These are phyloP conservation scores for Cairina moschata DNA, from an alignment of 2,113 vertebrate genomes.

Conservation along the genomic window DNA sequence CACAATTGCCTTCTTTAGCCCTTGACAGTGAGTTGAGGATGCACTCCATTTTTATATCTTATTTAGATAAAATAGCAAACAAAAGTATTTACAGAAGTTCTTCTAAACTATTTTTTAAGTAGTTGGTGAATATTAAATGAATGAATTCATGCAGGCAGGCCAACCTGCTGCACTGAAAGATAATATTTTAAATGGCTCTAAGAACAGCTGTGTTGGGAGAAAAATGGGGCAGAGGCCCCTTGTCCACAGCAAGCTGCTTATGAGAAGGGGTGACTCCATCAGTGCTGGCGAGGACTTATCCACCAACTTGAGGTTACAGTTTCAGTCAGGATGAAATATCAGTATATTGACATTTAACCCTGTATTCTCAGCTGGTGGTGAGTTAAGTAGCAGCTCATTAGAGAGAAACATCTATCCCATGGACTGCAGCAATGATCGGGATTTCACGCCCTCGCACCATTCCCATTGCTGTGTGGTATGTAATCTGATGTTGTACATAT, in stretches of 20 bases:
- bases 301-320: neutral
- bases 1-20: neutral
- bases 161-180: neutral
- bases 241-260: neutral
- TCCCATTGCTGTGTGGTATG: neutral
- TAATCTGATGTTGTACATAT: neutral
- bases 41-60: neutral
- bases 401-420: neutral
- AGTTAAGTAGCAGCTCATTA: conserved; percentile 5
- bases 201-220: neutral
- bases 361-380: neutral
- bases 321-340: neutral
- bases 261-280: neutral
- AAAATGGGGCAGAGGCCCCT: neutral
- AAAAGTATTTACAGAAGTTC: neutral
- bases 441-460: neutral
- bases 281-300: neutral
- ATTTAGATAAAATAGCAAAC: conserved; percentile 19
- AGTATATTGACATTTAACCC: neutral
- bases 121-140: neutral
- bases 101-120: neutral
- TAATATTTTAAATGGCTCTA: neutral
- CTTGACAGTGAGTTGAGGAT: neutral
- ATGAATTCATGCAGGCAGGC: neutral
- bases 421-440: neutral